A percentile compares a stretch with the other conserved stretches of the same genome.
These are phyloP conservation scores for Malurus alboscapulatus DNA, from an alignment of 2,113 vertebrate genomes.

Conservation along the genomic window DNA sequence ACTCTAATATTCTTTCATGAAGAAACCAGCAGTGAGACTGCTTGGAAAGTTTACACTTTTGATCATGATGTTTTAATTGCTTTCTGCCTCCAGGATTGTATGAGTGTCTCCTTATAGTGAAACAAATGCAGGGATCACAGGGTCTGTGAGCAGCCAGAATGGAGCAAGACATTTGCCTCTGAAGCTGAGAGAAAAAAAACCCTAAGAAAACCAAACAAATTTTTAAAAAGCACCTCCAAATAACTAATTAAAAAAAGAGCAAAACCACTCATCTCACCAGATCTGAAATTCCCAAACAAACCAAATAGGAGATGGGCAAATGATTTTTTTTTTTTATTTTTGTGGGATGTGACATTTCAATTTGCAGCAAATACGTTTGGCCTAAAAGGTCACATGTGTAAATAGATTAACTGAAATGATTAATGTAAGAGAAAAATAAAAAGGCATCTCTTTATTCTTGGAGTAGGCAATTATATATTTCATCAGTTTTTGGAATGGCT, in stretches of 20 bases:
- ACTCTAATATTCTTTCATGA: background rate
- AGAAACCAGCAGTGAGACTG: background rate
- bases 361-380: rapidly evolving
- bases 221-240: rapidly evolving
- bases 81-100: background rate
- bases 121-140: background rate
- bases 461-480: background rate
- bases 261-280: background rate
- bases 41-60: background rate
- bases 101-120: background rate
- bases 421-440: background rate
- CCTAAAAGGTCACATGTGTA: background rate
- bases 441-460: background rate
- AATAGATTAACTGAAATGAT: background rate
- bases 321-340: background rate
- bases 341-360: background rate
- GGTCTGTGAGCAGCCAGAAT: background rate
- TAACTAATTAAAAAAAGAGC: background rate
- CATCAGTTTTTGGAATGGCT: background rate
- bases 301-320: background rate
- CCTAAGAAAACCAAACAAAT: background rate
- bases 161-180: background rate
- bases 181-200: background rate
- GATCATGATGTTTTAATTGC: background rate
- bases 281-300: background rate